Evolutionary conservation across 2,888 invertebrate species (phyloP), one percentile per base, ranked within the genome.

Genomic region (Polylopha cassiicola): DNA sequence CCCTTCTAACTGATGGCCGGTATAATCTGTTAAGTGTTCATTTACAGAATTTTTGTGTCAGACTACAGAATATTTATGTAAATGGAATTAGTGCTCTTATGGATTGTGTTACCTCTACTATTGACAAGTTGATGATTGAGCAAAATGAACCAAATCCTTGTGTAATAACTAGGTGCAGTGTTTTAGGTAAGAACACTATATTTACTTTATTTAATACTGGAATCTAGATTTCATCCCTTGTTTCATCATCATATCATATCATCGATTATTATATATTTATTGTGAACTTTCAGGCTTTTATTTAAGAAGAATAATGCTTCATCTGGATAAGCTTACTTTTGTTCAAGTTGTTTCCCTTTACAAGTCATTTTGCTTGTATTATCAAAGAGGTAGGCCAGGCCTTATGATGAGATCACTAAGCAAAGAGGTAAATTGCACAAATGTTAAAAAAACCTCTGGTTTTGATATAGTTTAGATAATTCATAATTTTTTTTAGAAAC

Each of bases 251-350:
- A n/a, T n/a, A n/a, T n/a, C n/a, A n/a, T n/a, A n/a, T n/a, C n/a
- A n/a, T n/a, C n/a, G 16, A 47, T 17, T 11, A 32, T 22, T n/a
- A 3, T 20, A 27, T 71, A 23, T 63, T 64, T 46, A 62, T 64
- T 47, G 65, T 70, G 50, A 69, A 37, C 61, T 88, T 78, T 58
- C 86, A 87, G 96, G 96, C 16, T 86, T 95, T 49, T 97, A 94
- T 72, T 87, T 97, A 46, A 87, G 96, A 46, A 87, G 95, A 60
- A 91, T 95, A 65, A 88, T 92, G 49, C 85, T 96, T 1, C 90
- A 92, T 47, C 90, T 96, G 63, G 94, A 95, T 58, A 93, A 92
- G 66, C 81, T 96, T 49, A 89, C 92, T 8, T 97, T 97, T 78
- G 91, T 92, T 20, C 93, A 95, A 85, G 90, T 95, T 43, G 91